Conservation (phyloP, 2,797 vertebrate species). For the Gambusia yucatana region DNA sequence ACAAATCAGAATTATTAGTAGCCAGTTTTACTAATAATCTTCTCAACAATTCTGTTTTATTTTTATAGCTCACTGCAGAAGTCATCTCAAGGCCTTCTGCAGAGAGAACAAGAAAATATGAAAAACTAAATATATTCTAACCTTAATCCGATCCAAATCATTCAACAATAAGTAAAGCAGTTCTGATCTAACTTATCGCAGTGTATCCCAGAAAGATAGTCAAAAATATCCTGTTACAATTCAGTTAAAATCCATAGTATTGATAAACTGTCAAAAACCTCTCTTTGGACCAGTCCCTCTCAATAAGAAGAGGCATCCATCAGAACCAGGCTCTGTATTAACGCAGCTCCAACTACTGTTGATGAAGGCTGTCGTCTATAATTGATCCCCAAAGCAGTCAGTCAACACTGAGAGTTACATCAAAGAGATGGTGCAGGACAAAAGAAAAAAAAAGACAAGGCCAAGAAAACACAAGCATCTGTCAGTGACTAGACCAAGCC, state of each 20-base stretch:
- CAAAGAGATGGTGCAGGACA: constrained; percentile 3
- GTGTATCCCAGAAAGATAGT: neutral
- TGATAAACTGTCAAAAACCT: neutral
- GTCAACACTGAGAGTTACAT: constrained; percentile 21
- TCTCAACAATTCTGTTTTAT: neutral
- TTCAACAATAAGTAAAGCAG: neutral
- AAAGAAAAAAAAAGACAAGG: neutral
- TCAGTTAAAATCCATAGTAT: neutral
- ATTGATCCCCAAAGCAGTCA: constrained; percentile 23
- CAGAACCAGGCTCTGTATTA: constrained; percentile 21
- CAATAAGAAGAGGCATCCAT: neutral
- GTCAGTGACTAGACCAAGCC: constrained; percentile 5
- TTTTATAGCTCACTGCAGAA: neutral
- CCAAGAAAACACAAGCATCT: constrained; percentile 1
- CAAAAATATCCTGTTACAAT: neutral
- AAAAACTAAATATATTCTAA: neutral
- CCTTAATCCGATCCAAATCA: neutral
- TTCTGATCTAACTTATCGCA: neutral
- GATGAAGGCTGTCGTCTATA: constrained; percentile 36
- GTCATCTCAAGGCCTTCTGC: neutral
- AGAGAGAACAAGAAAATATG: neutral
- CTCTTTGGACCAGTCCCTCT: neutral
- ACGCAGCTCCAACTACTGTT: constrained; percentile 35
- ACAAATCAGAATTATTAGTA: neutral
- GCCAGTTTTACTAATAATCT: neutral